Base-by-base conservation (phyloP, 2,888 invertebrate species). In the Anarsia innoxiella region DNA sequence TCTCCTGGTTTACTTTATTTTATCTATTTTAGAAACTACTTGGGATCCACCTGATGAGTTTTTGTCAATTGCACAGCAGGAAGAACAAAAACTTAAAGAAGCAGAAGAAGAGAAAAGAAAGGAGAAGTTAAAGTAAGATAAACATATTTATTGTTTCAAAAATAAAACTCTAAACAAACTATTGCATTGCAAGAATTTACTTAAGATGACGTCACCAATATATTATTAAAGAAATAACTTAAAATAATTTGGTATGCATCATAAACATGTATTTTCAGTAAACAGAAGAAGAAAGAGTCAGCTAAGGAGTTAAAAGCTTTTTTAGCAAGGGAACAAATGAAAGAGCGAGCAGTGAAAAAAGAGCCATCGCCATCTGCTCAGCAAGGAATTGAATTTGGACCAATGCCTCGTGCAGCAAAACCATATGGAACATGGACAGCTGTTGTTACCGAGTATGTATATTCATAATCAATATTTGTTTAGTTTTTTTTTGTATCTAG, bases 31-130 rank as follows among this genome's bases (percentile, higher is more conserved):
- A 93, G 94, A 93, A 75, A 90, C 93, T 0, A 86, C 88, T 1
- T 94, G 93, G 93, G 89, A 91, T 45, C 73, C 88, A 5, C 95
- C 95, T 33, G 93, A 91, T 64, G 92, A 93, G 8, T 94, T 86
- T 59, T 64, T 92, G 37, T 90, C 90, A 12, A 61, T 92, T 36
- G 83, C 77, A 29, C 90, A 93, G 52, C 91, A 93, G 67, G 86
- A 88, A 49, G 72, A 82, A 34, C 71, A 83, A 15, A 84, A 86
- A 56, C 58, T 88, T 56, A 72, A 72, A 47, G 50, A 56, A 40
- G 67, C 54, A 56, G 67, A 47, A 29, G 75, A 59, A 28, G 75
- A 59, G 25, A 83, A 79, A 48, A 62, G 54, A 31, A 65, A 76
- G 38, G 65, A 77, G 26, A 72, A 71, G 48, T 42, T 66, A 36